Evolutionary conservation across 2,888 invertebrate species (phyloP).

Genomic region (Diarsia dahlii): DNA sequence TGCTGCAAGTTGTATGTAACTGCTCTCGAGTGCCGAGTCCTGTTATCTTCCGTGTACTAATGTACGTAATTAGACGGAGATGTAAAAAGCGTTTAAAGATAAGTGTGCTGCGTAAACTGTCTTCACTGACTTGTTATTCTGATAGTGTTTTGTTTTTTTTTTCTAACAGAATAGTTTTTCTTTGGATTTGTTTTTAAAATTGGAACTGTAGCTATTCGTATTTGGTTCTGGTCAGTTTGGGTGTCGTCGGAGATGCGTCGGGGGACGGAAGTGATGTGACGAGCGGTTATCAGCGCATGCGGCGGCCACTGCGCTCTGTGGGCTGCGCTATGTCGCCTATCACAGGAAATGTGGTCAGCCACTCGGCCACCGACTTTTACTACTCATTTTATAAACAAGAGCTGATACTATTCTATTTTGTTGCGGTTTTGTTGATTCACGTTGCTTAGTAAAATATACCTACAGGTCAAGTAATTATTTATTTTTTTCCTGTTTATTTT

Average conservation of each 20-base stretch:
- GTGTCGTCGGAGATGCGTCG: constrained; percentile 62
- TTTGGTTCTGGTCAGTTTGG: constrained; percentile 13
- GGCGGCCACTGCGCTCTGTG: constrained; percentile 47
- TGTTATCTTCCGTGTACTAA: constrained; percentile 57
- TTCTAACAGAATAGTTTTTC: constrained; percentile 12
- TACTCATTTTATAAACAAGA: constrained; percentile 71
- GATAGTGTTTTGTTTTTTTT: constrained; percentile 4
- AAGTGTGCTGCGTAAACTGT: constrained; percentile 35
- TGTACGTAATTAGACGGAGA: constrained; percentile 55
- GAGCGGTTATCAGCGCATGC: constrained; percentile 78
- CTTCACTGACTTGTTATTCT: constrained; percentile 37
- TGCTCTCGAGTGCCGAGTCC: constrained; percentile 34
- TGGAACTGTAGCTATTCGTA: neutral
- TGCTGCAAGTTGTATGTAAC: constrained; percentile 26
- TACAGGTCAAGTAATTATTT: constrained; percentile 16
- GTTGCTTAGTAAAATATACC: constrained; percentile 20
- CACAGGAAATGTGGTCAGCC: constrained; percentile 83
- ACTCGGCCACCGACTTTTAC: constrained; percentile 69
- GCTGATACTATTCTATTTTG: constrained; percentile 55
- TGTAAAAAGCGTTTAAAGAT: constrained; percentile 54
- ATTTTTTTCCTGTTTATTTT: constrained; percentile 36
- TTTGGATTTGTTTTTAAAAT: neutral
- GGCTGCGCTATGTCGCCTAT: constrained; percentile 66
- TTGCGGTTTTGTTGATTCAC: constrained; percentile 48
- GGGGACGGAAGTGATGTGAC: constrained; percentile 71